Percentiles rank a stretch among this genome's conserved stretches.
These are phyloP conservation scores for Pipa parva DNA, from an alignment of 2,113 vertebrate species.

Conservation along the genomic window DNA sequence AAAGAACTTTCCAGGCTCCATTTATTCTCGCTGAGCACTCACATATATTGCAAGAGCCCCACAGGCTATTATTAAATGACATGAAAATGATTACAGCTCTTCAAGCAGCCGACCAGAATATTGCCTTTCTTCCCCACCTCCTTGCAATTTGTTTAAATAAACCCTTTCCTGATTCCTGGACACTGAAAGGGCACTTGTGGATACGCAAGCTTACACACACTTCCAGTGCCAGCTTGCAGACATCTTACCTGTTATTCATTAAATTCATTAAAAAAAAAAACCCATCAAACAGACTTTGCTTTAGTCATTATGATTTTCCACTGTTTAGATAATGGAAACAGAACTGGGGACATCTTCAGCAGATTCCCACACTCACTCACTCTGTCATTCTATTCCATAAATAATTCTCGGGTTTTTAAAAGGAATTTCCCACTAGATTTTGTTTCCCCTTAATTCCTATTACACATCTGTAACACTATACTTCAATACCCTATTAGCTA, in stretches of 20 bases:
- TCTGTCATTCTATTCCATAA: too few species aligned
- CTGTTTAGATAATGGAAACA: too few species aligned
- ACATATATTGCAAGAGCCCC: slow-evolving; percentile 39
- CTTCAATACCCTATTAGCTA: too few species aligned
- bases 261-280: neutral
- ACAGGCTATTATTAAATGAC: slow-evolving; percentile 44
- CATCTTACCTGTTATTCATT: neutral
- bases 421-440: too few species aligned
- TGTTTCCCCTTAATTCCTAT: too few species aligned
- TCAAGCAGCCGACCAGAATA: slow-evolving; percentile 42
- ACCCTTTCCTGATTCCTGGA: slow-evolving; percentile 11
- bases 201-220: neutral
- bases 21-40: slow-evolving; percentile 43
- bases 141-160: slow-evolving; percentile 40
- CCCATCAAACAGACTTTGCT: neutral
- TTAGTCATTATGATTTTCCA: neutral
- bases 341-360: too few species aligned
- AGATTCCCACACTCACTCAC: too few species aligned
- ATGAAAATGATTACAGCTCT: slow-evolving; percentile 42
- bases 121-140: slow-evolving; percentile 35
- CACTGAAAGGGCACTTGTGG: slow-evolving; percentile 23
- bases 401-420: too few species aligned
- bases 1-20: slow-evolving; percentile 41
- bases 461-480: too few species aligned
- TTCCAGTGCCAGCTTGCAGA: neutral